Base-by-base conservation (phyloP, 2,797 vertebrate species). In the Tiaroga cobitis region DNA sequence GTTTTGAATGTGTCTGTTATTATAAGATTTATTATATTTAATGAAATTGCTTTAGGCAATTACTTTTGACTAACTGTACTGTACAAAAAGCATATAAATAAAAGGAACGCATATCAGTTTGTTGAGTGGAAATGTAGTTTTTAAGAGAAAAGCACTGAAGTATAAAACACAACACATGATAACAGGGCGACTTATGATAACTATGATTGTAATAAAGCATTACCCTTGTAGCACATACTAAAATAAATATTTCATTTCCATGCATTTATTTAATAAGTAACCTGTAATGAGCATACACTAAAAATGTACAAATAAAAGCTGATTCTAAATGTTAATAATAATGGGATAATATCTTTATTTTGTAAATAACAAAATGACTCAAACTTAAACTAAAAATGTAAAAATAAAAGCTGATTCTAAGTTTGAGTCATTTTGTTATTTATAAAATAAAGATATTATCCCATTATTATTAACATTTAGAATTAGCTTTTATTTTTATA, bases 1-100 rank as follows among this genome's bases (percentile, higher is more conserved):
- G 90, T 91, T 93, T 90, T 93, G 91, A 94, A 95, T 94, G 90
- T 92, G 93, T 93, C 89, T 90, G 92, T 91, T 91, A 89, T 89
- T 89, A 89, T 86, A 90, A 82, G 89, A 80, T 85, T 82, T 70
- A 54, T 80, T 90, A 82, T 86, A 91, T 86, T 84, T 86, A 70
- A 81, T 80, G 90, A 82, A 84, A 74, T 84, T 90, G 81, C 86
- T 88, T 89, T 90, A 89, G 89, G 80, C 59, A 63, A 89, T 83
- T 83, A 86, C 81, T 87, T 90, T 87, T 89, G 80, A 87, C 76
- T 51, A 90, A 86, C 76, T 90, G 88, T 89, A 86, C 79, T 90
- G 88, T 89, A 89, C 86, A 90, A 88, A 88, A 84, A 83, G 68
- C 75, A 81, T 69, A 85, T 80, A 63, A 88, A 88, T 88, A 91